These are phyloP conservation scores for Burhinus bistriatus DNA, from an alignment of 2,113 vertebrate species.

Conservation along the genomic window DNA sequence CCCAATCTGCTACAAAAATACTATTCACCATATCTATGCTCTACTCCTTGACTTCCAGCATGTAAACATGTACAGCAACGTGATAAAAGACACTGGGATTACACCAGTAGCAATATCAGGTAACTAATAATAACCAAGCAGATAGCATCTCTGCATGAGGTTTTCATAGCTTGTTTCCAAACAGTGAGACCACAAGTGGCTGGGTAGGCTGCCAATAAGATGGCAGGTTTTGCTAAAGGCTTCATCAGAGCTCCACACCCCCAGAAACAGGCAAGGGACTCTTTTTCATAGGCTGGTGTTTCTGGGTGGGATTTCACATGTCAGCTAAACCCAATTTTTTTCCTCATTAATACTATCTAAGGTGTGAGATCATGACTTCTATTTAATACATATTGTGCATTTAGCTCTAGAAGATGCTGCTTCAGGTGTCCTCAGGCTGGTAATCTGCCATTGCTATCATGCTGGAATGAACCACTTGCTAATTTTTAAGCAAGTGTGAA, in stretches of 20 bases:
- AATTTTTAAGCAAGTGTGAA: neutral
- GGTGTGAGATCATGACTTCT: neutral
- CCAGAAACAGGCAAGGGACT: neutral
- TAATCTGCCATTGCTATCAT: neutral
- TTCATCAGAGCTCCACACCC: neutral
- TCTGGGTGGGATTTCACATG: neutral
- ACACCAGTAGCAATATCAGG: neutral
- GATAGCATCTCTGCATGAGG: neutral
- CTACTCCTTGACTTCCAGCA: neutral
- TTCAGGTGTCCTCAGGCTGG: neutral
- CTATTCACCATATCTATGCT: fast-evolving
- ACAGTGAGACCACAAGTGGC: neutral
- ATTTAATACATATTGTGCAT: neutral
- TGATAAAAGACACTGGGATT: neutral
- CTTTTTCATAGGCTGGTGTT: neutral
- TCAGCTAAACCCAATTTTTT: neutral
- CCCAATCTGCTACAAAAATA: neutral
- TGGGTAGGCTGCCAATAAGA: neutral
- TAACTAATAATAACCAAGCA: neutral
- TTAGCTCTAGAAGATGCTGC: neutral
- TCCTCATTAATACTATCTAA: neutral
- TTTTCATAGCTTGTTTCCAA: neutral
- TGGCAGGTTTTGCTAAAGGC: neutral
- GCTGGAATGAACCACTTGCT: neutral
- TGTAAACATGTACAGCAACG: neutral